Base-by-base conservation (phyloP, 2,888 invertebrate genomes). In the Epicampocera succincta region DNA sequence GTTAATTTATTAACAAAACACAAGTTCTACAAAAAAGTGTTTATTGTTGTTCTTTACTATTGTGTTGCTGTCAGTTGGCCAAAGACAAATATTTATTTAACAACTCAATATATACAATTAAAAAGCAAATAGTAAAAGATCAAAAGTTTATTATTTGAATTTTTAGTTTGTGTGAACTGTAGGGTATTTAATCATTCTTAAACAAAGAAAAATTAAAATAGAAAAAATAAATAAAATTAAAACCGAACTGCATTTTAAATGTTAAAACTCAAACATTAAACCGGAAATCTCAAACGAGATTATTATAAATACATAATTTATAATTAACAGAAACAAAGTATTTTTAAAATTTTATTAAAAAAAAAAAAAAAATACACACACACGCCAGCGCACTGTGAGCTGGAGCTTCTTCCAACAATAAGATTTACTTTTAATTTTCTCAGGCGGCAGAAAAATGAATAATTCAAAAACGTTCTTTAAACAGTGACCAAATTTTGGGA, bases 231-330 rank as follows among this genome's bases (percentile, higher is more conserved):
- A 19, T 1, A 60, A 17, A 9, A 29, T 4, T 40, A 5, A 61
- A 29, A 61, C 13, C 8, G 9, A 13, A 46, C 63, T 60, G 60
- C 60, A 60, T 42, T 42, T 44, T 65, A 54, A 65, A 74, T 65
- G 54, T 6, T 65, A 54, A 74, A 65, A 65, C 29, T 65, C 15
- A 71, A 48, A 71, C 60, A 38, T 15, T 48, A 48, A 74, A 74
- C 65, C 56, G 65, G 74, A 65, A 73, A 56, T 56, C 48, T 40
- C 25, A 65, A 65, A 56, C 46, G 56, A 74, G 56, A 65, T 56
- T 65, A 21, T 58, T 25, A 17, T 52, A 5, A 52, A 66, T 40
- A 25, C 40, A 66, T 52, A 44, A 52, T 73, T 63, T 19, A 44
- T 52, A 73, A 33, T 44, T n/a, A 63, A 50, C 15, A 46, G 50